Conservation (phyloP, 2,888 invertebrate genomes). For the Ellobium chinense region DNA sequence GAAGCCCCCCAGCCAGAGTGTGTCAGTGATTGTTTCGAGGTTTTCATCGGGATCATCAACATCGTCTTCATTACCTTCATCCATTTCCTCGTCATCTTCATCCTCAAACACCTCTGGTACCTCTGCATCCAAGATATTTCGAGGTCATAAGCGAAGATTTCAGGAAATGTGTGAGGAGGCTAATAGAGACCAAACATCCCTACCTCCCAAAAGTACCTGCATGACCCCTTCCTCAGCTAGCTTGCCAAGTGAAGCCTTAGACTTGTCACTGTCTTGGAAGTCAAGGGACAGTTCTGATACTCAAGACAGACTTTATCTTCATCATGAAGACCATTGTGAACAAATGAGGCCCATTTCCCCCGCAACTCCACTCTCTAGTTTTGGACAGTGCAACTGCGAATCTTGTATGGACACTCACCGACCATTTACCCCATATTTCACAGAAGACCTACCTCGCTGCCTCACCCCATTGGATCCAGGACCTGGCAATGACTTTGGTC, state of each 20-base stretch:
- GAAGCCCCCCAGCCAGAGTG: constrained; percentile 39
- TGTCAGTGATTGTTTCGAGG: constrained; percentile 58
- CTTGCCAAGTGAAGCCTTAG: constrained; percentile 11
- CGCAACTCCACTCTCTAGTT: not conserved
- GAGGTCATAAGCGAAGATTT: constrained; percentile 41
- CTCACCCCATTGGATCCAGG: constrained; percentile 42
- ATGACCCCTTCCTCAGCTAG: constrained; percentile 9
- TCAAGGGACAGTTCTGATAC: not conserved
- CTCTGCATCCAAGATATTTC: constrained; percentile 35
- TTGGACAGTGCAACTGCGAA: constrained; percentile 37
- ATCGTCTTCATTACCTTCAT: not conserved
- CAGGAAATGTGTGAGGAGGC: constrained; percentile 37
- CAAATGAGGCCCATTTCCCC: constrained; percentile 26
- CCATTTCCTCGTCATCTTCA: not conserved
- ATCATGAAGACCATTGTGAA: constrained; percentile 4
- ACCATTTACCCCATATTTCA: constrained; percentile 29
- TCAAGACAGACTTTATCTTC: not conserved
- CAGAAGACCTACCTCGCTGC: constrained; percentile 39
- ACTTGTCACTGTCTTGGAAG: constrained; percentile 21
- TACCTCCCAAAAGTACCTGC: constrained; percentile 40
- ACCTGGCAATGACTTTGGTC: constrained; percentile 16
- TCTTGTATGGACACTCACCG: constrained; percentile 31
- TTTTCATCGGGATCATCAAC: constrained; percentile 18
- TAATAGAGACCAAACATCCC: constrained; percentile 4
- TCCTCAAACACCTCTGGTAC: not conserved